Base-by-base conservation (phyloP, 2,797 vertebrate species). In the Takifugu rubripes region DNA sequence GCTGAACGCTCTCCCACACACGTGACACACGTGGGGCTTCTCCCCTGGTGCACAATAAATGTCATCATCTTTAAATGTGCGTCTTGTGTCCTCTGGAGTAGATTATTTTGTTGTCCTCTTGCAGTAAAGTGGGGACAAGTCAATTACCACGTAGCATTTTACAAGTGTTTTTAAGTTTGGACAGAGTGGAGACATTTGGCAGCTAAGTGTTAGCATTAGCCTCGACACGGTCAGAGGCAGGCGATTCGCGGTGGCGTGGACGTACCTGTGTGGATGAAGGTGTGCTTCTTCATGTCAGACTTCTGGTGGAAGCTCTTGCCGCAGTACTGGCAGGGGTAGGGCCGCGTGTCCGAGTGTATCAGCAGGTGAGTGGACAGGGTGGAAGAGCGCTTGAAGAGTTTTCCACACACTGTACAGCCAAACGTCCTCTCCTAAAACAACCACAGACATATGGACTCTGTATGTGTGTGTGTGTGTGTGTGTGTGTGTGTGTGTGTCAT, bases 281-380 rank as follows among this genome's bases (percentile, higher is more conserved):
- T 93, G 84, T 93, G 92, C 56, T 93, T 93, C 84, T 93, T 93
- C 92, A 93, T 93, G 82, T 92, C 90, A 0, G 87, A 92, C 74
- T 93, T 93, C 79, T 93, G 92, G 79, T 93, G 90, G 72, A 90
- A 92, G 54, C 79, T 64, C 66, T 91, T 92, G 57, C 88, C 74
- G 2, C 87, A 90, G 84, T 86, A 90, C 68, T 86, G 88, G 74
- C 87, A 92, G 63, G 88, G 71, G 56, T 91, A 92, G 0, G 91
- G 89, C 36, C 88, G 70, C 0, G 79, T 88, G 75, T 91, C 89
- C 1, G 86, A 90, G 52, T 91, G 88, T 51, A 90, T 91, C 66
- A 93, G 90, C 64, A 89, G 75, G n/a, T 93, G 91, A 0, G 85
- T 91, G 69, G 89, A 88, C 48, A 86, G 82, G 1, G 85, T 90